Conservation (phyloP, 1,140 invertebrate species). For the Nasonia vitripennis region DNA sequence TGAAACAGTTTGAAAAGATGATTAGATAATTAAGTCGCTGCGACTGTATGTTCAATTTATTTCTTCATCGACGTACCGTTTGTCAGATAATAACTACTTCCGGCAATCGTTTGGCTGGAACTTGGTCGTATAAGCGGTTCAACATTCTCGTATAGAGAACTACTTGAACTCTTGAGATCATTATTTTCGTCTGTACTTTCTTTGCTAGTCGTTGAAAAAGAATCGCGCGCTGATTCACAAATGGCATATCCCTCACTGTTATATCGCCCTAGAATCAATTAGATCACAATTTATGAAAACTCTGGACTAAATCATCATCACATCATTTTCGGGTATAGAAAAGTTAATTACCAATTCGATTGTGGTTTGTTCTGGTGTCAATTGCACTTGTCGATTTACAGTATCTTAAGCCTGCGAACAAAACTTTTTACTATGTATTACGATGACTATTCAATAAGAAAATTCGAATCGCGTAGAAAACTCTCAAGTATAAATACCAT, state of each 20-base stretch:
- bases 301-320: background rate
- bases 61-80: constrained; percentile 9
- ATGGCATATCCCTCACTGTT: constrained; percentile 59
- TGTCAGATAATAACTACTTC: constrained; percentile 52
- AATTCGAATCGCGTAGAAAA: constrained; percentile 14
- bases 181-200: constrained; percentile 54
- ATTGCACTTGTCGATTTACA: constrained; percentile 66
- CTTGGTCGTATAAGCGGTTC: constrained; percentile 58
- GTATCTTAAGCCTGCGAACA: constrained; percentile 62
- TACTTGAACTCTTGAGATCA: constrained; percentile 56
- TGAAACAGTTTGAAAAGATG: constrained; percentile 27
- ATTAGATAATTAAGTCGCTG: background rate
- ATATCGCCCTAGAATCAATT: constrained; percentile 56
- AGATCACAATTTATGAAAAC: background rate
- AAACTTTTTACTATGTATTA: constrained; percentile 51
- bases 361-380: constrained; percentile 56
- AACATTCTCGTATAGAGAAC: constrained; percentile 64
- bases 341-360: constrained; percentile 56
- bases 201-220: constrained; percentile 50
- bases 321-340: constrained; percentile 4
- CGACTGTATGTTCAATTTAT: background rate
- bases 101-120: constrained; percentile 54
- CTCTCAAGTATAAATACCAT: constrained; percentile 53
- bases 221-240: constrained; percentile 53
- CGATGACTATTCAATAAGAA: background rate